Conservation (phyloP, 2,888 invertebrate species). For the Acrobasis consociella region DNA sequence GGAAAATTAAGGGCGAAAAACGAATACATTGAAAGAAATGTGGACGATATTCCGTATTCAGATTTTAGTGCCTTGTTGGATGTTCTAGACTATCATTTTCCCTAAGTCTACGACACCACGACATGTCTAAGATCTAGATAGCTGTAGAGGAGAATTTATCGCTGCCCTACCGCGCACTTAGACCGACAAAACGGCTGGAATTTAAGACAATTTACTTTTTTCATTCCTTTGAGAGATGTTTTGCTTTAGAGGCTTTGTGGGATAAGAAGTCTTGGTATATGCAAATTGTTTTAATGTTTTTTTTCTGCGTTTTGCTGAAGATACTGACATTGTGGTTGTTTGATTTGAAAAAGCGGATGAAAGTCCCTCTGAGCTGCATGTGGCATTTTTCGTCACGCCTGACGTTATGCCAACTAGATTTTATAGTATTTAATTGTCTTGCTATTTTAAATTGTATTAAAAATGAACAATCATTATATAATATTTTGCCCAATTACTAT, state of each 20-base stretch:
- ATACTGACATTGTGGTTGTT: not conserved
- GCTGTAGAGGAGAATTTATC: slow-evolving; percentile 38
- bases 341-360: not conserved
- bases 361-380: too few relatives aligned
- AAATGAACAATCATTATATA: too few relatives aligned
- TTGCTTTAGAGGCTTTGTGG: not conserved
- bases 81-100: not conserved
- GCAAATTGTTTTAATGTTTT: slow-evolving; percentile 3
- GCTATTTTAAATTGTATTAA: too few relatives aligned
- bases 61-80: too few relatives aligned
- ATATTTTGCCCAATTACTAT: too few relatives aligned
- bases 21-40: too few relatives aligned
- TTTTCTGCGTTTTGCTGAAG: not conserved
- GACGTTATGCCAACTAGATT: too few relatives aligned
- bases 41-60: too few relatives aligned
- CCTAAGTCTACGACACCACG: slow-evolving; percentile 1
- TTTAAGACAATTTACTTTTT: slow-evolving; percentile 8
- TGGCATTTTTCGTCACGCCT: too few relatives aligned
- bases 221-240: not conserved
- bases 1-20: too few relatives aligned
- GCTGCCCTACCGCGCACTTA: slow-evolving; percentile 41
- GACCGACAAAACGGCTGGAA: slow-evolving; percentile 38
- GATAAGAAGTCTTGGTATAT: not conserved
- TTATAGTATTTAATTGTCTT: too few relatives aligned
- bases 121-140: slow-evolving; percentile 7